Percentiles rank a stretch among this genome's conserved stretches.
Conservation (phyloP, 2,797 vertebrate species). For the Acanthornis magna region DNA sequence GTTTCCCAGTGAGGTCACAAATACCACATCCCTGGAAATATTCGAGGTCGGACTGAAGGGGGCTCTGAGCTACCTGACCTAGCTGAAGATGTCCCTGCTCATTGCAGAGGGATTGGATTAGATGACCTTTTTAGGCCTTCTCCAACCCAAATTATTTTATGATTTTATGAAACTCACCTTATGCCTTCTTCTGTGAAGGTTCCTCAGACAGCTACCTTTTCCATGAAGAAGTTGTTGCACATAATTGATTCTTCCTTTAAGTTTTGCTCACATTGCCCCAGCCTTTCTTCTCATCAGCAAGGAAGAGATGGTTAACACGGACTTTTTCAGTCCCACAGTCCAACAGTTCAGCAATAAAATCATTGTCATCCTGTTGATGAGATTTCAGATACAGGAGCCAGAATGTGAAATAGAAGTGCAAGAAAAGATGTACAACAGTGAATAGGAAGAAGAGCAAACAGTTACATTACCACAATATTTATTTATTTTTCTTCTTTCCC, state of each 20-base stretch:
- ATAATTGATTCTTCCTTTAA: background rate
- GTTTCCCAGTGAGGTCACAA: background rate
- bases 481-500: background rate
- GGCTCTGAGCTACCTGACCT: background rate
- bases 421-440: background rate
- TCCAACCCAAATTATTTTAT: background rate
- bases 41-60: background rate
- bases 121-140: background rate
- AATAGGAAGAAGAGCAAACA: background rate
- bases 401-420: background rate
- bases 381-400: background rate
- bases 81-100: background rate
- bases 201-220: background rate
- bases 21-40: background rate
- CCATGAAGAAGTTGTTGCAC: background rate
- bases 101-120: background rate
- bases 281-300: background rate
- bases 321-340: background rate
- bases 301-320: background rate
- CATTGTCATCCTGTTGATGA: background rate
- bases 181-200: background rate
- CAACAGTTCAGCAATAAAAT: background rate
- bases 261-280: background rate
- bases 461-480: background rate
- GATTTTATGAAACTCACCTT: background rate